Conservation (phyloP, 2,113 vertebrate genomes). For the Chionodraco myersi region DNA sequence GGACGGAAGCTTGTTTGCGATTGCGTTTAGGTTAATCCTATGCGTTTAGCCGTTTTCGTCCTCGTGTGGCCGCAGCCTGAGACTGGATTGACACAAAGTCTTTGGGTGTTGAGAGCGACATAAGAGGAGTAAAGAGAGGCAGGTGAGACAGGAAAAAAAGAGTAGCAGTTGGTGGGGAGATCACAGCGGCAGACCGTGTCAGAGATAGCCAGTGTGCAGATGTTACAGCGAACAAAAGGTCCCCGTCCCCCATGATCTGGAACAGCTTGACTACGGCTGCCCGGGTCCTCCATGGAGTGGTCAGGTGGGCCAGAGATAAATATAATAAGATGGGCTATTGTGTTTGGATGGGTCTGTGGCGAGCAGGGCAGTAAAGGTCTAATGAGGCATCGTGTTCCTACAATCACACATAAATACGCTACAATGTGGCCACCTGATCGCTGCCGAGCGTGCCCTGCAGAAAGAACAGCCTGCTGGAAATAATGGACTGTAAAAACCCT, state of each 20-base stretch:
- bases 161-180: slow-evolving; percentile 17
- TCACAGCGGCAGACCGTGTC: slow-evolving; percentile 43
- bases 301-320: slow-evolving; percentile 62
- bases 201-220: slow-evolving; percentile 62
- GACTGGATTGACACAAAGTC: no score
- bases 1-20: no score
- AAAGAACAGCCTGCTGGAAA: slow-evolving; percentile 57
- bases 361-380: slow-evolving; percentile 64
- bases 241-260: slow-evolving; percentile 54
- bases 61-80: no score
- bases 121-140: not conserved
- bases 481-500: slow-evolving; percentile 66
- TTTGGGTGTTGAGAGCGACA: no score
- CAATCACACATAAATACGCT: slow-evolving; percentile 65
- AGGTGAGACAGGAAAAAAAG: slow-evolving; percentile 22
- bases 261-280: slow-evolving; percentile 72
- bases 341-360: slow-evolving; percentile 61
- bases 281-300: slow-evolving; percentile 49
- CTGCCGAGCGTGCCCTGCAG: slow-evolving; percentile 29
- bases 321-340: slow-evolving; percentile 73
- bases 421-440: slow-evolving; percentile 54
- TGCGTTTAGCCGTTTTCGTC: no score
- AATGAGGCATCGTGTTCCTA: slow-evolving; percentile 76
- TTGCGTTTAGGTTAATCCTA: no score
- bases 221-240: slow-evolving; percentile 64